Evolutionary conservation across 2,797 vertebrate species (phyloP), one percentile per base, ranked within the genome.

Genomic region (Notamacropus eugenii): DNA sequence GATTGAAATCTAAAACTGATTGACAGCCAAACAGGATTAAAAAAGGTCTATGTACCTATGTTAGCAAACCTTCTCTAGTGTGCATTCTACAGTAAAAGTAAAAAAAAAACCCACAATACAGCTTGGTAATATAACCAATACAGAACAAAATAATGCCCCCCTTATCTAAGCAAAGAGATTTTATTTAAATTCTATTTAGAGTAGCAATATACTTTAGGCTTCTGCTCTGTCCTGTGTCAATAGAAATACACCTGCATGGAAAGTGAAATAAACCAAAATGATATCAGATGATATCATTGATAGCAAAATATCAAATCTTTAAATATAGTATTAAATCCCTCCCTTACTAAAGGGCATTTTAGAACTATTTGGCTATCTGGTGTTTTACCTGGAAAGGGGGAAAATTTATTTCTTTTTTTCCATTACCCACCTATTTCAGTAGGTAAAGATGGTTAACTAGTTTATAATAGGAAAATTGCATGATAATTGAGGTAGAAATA

Each of bases 1-100:
- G 98, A 98, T 97, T 98, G 97, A 95, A 98, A 98, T 98, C 97
- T 91, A 40, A 98, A 94, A 92, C 91, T 98, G 94, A 97, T 98
- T 97, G 98, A 97, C 98, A 98, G 98, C 97, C 95, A 0, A 5
- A 96, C 19, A 0, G 93, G 93, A n/a, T 96, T 96, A 94, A 55
- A 67, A 93, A 74, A 74, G 16, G 62, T 22, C n/a, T 40, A 5
- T 40, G 9, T 74, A 19, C 34, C 16, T 11, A 74, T n/a, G 34
- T 74, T 40, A 74, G 4, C 6, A 74, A 2, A 40, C 34, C 14
- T 74, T 74, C 34, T n/a, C 13, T 74, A 74, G 34, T 74, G n/a
- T 74, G 14, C 5, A 74, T 74, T n/a, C 16, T 40, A 5, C 40
- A 40, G 34, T 0, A 74, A n/a, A 74, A 40, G 34, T 74, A 9